Base-by-base conservation (phyloP, 2,797 vertebrate species). In the Ctenopoma kingsleyae region DNA sequence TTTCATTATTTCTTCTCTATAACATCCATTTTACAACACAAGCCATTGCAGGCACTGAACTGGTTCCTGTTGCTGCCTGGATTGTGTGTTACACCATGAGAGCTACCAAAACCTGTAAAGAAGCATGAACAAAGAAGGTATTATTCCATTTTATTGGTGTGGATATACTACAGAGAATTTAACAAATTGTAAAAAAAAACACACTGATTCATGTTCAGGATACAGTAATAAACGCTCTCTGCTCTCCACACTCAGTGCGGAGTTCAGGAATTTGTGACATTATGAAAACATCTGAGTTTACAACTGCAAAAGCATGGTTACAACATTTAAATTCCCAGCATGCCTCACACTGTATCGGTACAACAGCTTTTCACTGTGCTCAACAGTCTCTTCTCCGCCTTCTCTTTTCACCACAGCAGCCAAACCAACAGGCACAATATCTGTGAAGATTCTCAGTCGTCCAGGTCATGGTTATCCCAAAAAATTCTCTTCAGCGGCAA, bases 1-100 rank as follows among this genome's bases (percentile, higher is more conserved):
- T 93, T 95, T 95, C 95, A 95, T 95, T 82, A 75, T 90, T 80
- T 84, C 87, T 85, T 83, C 89, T 86, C 88, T 88, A 92, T 68
- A 73, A 71, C 11, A 36, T 89, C 93, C 93, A 94, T 94, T 89
- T 91, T 90, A 91, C 79, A 79, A 88, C 90, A 86, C 72, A 74
- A 80, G 85, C 75, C 89, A 92, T 87, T 75, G 80, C 71, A 83
- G 80, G 79, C 83, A 85, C 66, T 87, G 76, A 91, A 92, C 65
- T 70, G 81, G 78, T 74, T 83, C 67, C 77, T 82, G 73, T 74
- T 80, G 83, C 59, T 79, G 71, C 81, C 59, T 65, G 62, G 78
- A 67, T 51, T 80, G 66, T 63, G 30, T 63, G 50, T 79, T 86
- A 86, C 61, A 81, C 70, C 79, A 73, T 43, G 69, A 70, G 73